A percentile compares a stretch with the other conserved stretches of the same genome.
These are phyloP conservation scores for Erythrocercus mccallii DNA, from an alignment of 2,113 vertebrate genomes.

Conservation along the genomic window DNA sequence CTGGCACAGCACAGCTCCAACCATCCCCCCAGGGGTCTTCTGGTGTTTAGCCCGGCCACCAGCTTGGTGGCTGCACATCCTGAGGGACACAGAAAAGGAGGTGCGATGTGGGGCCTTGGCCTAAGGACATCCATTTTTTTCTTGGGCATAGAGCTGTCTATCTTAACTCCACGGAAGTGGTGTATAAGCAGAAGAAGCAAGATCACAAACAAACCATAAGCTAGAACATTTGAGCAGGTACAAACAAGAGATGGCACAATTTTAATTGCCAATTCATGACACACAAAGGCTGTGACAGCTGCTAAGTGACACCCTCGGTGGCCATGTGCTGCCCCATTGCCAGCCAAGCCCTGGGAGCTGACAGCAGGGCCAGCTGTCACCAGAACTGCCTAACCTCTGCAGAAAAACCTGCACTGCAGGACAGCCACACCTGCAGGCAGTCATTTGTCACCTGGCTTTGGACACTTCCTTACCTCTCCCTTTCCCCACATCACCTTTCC, in stretches of 20 bases:
- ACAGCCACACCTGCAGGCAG: neutral
- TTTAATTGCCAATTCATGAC: neutral
- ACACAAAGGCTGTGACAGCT: neutral
- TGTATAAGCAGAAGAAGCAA: neutral
- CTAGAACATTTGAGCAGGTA: neutral
- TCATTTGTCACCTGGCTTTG: neutral
- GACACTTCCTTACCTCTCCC: neutral
- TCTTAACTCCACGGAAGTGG: fast-evolving
- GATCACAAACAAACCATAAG: neutral
- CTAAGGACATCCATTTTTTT: neutral
- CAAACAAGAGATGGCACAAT: neutral
- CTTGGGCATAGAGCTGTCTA: neutral
- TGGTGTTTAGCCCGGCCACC: neutral
- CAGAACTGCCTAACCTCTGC: neutral
- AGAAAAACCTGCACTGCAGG: neutral
- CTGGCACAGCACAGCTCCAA: neutral
- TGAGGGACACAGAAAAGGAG: neutral
- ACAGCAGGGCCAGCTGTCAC: neutral
- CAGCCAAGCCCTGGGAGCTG: neutral
- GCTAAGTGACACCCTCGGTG: neutral
- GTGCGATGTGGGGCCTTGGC: fast-evolving
- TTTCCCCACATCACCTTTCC: neutral
- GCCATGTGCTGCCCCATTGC: neutral
- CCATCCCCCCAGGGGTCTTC: neutral
- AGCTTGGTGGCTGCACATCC: neutral